A percentile compares a stretch with the other conserved stretches of the same genome.
Evolutionary conservation across 1,140 invertebrate genomes (phyloP).

Genomic region (Drosophila auraria): DNA sequence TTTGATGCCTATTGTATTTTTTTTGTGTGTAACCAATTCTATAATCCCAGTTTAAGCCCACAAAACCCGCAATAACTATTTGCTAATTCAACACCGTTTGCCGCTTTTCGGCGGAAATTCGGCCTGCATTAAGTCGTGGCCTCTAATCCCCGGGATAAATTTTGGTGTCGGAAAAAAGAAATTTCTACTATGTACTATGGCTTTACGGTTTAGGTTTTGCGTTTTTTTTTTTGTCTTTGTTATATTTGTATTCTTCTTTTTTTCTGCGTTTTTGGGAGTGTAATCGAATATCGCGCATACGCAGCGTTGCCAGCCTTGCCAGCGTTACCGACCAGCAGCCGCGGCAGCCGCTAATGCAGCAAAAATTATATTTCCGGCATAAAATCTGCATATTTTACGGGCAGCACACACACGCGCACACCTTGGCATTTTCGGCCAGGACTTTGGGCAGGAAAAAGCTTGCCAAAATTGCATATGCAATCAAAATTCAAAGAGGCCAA

Average conservation of each 20-base stretch:
- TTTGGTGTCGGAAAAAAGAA: background rate
- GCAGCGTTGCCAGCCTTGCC: conserved; percentile 52
- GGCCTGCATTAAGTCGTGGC: conserved; percentile 12
- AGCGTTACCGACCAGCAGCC: conserved; percentile 13
- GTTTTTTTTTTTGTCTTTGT: background rate
- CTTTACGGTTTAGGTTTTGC: conserved; percentile 1
- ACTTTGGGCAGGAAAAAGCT: conserved; percentile 43
- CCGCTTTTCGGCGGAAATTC: background rate
- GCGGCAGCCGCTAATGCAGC: conserved; percentile 60
- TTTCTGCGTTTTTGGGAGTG: conserved; percentile 1
- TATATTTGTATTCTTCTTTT: background rate
- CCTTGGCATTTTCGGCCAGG: conserved; percentile 20
- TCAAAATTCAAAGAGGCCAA: conserved; percentile 75
- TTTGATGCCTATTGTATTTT: background rate
- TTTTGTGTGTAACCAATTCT: background rate
- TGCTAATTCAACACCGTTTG: conserved; percentile 18
- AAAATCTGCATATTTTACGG: conserved; percentile 69
- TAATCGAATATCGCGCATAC: conserved; percentile 69
- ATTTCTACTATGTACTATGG: too few species aligned
- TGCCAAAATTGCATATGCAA: conserved; percentile 71
- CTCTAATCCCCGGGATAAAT: conserved; percentile 20
- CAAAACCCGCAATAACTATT: conserved; percentile 32
- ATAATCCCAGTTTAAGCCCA: conserved; percentile 3
- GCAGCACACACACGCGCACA: conserved; percentile 11
- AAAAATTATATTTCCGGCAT: conserved; percentile 67